phyloP scores from a whole-genome alignment of 1,140 invertebrate species.

The Drosophila mojavensis region DNA sequence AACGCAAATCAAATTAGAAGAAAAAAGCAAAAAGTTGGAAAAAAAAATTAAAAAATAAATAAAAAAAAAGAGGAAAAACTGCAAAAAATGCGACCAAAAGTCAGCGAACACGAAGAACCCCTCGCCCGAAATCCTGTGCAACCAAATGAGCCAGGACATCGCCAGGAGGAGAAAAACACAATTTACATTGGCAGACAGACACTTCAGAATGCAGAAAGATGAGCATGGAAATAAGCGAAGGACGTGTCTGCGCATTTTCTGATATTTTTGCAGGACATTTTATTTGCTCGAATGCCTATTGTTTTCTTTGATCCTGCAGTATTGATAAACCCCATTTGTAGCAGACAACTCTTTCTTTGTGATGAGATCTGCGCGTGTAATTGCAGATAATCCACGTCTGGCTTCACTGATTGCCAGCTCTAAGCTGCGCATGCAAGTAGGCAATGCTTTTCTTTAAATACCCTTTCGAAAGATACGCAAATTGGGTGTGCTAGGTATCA shows the following conservation, averaged over 20 bases:
- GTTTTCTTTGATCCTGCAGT: conserved; percentile 16
- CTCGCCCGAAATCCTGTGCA: conserved; percentile 55
- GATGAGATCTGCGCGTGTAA: conserved; percentile 33
- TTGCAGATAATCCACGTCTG: conserved; percentile 50
- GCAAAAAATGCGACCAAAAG: conserved; percentile 63
- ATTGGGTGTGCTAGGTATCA: background rate
- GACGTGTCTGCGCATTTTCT: conserved; percentile 56
- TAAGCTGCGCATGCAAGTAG: conserved; percentile 18
- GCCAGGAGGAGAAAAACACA: conserved; percentile 12
- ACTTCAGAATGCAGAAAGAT: conserved; percentile 22
- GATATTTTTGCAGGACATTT: background rate
- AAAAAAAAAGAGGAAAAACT: conserved; percentile 24
- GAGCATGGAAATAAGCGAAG: conserved; percentile 1
- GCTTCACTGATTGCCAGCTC: conserved; percentile 17
- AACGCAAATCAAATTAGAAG: conserved; percentile 50
- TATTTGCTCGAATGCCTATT: conserved; percentile 27
- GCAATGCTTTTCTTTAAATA: conserved; percentile 10
- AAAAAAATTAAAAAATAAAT: conserved; percentile 17
- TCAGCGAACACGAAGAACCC: conserved; percentile 49
- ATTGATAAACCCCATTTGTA: conserved; percentile 27
- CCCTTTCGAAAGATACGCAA: background rate
- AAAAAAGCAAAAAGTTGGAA: conserved; percentile 36
- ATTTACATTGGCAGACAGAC: conserved; percentile 37
- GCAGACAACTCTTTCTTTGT: conserved; percentile 49
- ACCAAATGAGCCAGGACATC: conserved; percentile 51